Percentiles rank a stretch among this genome's conserved stretches.
Conservation (phyloP, 1,140 invertebrate species). For the Ips typographus region DNA sequence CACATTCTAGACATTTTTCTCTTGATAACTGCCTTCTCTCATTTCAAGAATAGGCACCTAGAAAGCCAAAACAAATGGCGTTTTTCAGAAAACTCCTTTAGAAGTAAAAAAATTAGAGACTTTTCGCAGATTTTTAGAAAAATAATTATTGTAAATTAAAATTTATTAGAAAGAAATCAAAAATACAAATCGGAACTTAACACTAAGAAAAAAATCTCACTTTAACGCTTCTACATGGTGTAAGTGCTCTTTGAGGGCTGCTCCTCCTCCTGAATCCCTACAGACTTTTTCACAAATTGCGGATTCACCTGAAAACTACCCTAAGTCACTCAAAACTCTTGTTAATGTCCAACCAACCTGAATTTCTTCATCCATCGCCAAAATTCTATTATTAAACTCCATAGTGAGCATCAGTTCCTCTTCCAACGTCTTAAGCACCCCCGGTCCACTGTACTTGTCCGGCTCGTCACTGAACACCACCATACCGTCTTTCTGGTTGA, state of each 20-base stretch:
- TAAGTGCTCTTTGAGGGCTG: slow-evolving; percentile 59
- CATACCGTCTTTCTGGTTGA: slow-evolving; percentile 98
- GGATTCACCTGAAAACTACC: slow-evolving; percentile 64
- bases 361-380: slow-evolving; percentile 93
- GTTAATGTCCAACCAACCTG: slow-evolving; percentile 54
- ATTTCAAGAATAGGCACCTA: too few species aligned
- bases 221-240: slow-evolving; percentile 48
- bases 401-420: slow-evolving; percentile 86
- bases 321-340: too few species aligned
- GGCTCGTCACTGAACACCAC: slow-evolving; percentile 95
- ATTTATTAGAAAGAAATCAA: too few species aligned
- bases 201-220: background rate
- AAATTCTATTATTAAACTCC: slow-evolving; percentile 81
- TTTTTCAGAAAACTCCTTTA: too few species aligned
- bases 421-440: slow-evolving; percentile 83
- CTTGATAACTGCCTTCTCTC: too few species aligned
- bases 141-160: too few species aligned
- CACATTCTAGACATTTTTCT: too few species aligned
- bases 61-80: too few species aligned
- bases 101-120: too few species aligned
- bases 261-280: slow-evolving; percentile 65
- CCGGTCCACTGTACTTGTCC: slow-evolving; percentile 89
- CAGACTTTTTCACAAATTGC: slow-evolving; percentile 77
- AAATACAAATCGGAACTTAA: too few species aligned
- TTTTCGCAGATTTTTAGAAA: too few species aligned